These are phyloP conservation scores for Cephus pygmeus DNA, from an alignment of 2,888 invertebrate species.

Conservation along the genomic window DNA sequence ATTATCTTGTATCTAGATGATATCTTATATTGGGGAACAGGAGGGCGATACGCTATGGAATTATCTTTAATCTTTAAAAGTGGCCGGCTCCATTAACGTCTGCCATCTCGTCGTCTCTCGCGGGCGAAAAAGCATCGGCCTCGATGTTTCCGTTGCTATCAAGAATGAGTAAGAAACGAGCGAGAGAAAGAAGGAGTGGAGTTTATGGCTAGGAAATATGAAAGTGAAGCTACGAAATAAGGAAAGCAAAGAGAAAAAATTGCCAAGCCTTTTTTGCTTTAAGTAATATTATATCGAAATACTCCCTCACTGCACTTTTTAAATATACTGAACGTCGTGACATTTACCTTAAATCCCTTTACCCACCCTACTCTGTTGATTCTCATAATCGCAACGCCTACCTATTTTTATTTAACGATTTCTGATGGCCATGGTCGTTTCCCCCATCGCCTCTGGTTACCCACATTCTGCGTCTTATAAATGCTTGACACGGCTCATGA, in stretches of 20 bases:
- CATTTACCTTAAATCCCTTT: background rate
- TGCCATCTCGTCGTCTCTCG: background rate
- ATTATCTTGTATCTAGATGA: constrained; percentile 7
- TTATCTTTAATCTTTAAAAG: constrained; percentile 19
- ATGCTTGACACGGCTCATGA: background rate
- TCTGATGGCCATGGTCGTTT: background rate
- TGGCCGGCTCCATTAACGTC: constrained; percentile 4
- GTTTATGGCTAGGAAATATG: background rate
- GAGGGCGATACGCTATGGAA: background rate
- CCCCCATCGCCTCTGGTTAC: background rate
- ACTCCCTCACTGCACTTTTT: background rate
- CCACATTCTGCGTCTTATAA: background rate
- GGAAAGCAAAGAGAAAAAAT: background rate
- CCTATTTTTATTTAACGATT: background rate
- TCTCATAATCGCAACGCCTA: background rate
- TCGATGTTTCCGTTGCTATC: constrained; percentile 1
- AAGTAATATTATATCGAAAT: background rate
- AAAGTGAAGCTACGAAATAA: background rate
- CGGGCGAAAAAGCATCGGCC: background rate
- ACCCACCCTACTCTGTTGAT: background rate
- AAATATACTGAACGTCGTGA: background rate
- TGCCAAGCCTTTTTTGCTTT: background rate
- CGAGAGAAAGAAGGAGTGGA: background rate
- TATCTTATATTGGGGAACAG: background rate
- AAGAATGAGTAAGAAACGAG: background rate